phyloP scores from a whole-genome alignment of 2,797 vertebrate genomes.

The Hyperoplus immaculatus region DNA sequence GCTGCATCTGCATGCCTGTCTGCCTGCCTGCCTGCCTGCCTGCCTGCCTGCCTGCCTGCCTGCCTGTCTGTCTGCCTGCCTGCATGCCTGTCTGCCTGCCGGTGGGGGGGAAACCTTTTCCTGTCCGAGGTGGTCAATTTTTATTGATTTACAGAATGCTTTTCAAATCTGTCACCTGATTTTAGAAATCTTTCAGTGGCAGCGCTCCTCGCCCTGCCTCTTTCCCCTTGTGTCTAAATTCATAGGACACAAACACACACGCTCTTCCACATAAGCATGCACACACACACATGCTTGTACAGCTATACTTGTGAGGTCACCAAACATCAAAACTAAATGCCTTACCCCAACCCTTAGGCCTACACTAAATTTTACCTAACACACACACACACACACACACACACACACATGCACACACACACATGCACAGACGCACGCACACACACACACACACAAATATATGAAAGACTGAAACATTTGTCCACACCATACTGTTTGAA shows the following conservation, averaged over 20 bases:
- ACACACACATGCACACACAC: too few relatives aligned
- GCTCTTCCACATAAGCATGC: neutral
- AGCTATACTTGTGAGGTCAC: too few relatives aligned
- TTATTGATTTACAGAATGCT: constrained; percentile 75
- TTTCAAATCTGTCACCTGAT: constrained; percentile 63
- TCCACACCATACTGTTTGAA: constrained; percentile 19
- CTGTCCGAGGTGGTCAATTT: constrained; percentile 63
- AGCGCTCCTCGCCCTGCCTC: constrained; percentile 20
- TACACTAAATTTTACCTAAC: too few relatives aligned
- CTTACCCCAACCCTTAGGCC: too few relatives aligned
- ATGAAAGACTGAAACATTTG: neutral
- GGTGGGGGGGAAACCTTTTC: constrained; percentile 31
- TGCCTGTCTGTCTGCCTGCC: too few relatives aligned
- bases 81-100: constrained; percentile 24
- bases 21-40: too few relatives aligned
- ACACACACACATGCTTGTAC: neutral
- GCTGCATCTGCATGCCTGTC: neutral
- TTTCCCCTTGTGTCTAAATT: constrained; percentile 38
- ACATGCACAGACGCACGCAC: neutral
- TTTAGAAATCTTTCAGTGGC: constrained; percentile 52
- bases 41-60: too few relatives aligned
- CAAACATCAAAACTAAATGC: too few relatives aligned
- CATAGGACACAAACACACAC: constrained; percentile 16
- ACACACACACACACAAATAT: constrained; percentile 1
- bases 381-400: too few relatives aligned